Base-by-base conservation (phyloP, 1,140 invertebrate genomes). In the Lutraria rhynchaena region DNA sequence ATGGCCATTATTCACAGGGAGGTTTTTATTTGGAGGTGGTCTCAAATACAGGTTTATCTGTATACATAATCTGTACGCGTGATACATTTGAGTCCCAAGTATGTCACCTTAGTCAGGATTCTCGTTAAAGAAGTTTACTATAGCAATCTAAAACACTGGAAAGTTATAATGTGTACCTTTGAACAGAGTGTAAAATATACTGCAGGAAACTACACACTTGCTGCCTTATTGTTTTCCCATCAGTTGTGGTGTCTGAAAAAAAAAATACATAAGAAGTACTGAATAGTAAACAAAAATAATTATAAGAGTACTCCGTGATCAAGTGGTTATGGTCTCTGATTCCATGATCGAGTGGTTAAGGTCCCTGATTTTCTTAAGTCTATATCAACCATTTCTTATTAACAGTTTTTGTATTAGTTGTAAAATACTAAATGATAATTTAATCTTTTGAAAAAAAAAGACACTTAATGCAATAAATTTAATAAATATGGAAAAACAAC, bases 221-320 rank as follows among this genome's bases (percentile, higher is more conserved):
- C 44, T 67, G 37, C 33, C 63, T 67, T 11, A 67, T 46, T 1
- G 31, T 41, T 49, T 67, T n/a, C 13, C 41, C 63, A 65, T 65
- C 15, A 9, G 31, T 11, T 29, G 11, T 49, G n/a, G 44, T 41
- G n/a, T 67, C 63, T 67, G 29, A n/a, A 49, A 46, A 27, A 13
- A 11, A n/a, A 44, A 35, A 22, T 15, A 61, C 31, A 57, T 27
- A 13, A 11, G 29, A 61, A 35, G 17, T 61, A 35, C n/a, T n/a
- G n/a, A n/a, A n/a, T n/a, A n/a, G n/a, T n/a, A n/a, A n/a, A n/a
- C n/a, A n/a, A n/a, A n/a, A n/a, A n/a, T n/a, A n/a, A n/a, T n/a
- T n/a, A n/a, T n/a, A n/a, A n/a, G n/a, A n/a, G n/a, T n/a, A n/a
- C n/a, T n/a, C n/a, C n/a, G n/a, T n/a, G n/a, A n/a, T n/a, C n/a